These are phyloP conservation scores for Molorchus minor DNA, from an alignment of 2,888 invertebrate species.

Conservation along the genomic window DNA sequence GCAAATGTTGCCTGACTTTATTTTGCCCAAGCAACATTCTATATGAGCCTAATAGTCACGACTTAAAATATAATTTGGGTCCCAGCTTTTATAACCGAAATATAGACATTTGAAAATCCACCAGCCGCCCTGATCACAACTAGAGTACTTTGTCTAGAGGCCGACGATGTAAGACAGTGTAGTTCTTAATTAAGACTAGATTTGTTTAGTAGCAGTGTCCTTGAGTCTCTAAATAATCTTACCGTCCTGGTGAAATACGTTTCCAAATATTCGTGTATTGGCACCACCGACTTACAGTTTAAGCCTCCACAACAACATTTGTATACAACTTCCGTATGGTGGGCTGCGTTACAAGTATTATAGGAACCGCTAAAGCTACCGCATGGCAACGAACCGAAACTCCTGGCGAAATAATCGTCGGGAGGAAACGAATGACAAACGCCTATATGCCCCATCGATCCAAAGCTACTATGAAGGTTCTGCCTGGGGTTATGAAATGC, in stretches of 20 bases:
- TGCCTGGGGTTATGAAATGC: slow-evolving; percentile 3
- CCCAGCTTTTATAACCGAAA: too few relatives aligned
- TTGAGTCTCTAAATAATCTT: slow-evolving; percentile 45
- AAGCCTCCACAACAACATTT: slow-evolving; percentile 55
- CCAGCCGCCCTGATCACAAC: too few relatives aligned
- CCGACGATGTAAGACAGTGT: too few relatives aligned
- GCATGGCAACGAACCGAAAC: slow-evolving; percentile 27
- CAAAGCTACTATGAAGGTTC: slow-evolving; percentile 32
- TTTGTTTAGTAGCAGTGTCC: neutral
- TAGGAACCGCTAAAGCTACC: slow-evolving; percentile 11
- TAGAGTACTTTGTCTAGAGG: too few relatives aligned
- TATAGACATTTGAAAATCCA: too few relatives aligned
- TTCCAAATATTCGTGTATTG: slow-evolving; percentile 61
- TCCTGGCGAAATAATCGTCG: slow-evolving; percentile 24
- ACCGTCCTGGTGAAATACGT: slow-evolving; percentile 60
- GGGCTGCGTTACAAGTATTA: slow-evolving; percentile 23
- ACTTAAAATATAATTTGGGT: too few relatives aligned
- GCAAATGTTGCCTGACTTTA: too few relatives aligned
- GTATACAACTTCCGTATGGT: slow-evolving; percentile 40
- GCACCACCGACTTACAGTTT: slow-evolving; percentile 56
- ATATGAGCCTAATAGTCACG: too few relatives aligned
- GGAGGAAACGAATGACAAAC: slow-evolving; percentile 5
- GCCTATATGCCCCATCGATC: slow-evolving; percentile 15
- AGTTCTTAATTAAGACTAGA: too few relatives aligned
- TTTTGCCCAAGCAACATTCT: too few relatives aligned